phyloP scores from a whole-genome alignment of 2,113 vertebrate genomes.

The Cynoglossus semilaevis region DNA sequence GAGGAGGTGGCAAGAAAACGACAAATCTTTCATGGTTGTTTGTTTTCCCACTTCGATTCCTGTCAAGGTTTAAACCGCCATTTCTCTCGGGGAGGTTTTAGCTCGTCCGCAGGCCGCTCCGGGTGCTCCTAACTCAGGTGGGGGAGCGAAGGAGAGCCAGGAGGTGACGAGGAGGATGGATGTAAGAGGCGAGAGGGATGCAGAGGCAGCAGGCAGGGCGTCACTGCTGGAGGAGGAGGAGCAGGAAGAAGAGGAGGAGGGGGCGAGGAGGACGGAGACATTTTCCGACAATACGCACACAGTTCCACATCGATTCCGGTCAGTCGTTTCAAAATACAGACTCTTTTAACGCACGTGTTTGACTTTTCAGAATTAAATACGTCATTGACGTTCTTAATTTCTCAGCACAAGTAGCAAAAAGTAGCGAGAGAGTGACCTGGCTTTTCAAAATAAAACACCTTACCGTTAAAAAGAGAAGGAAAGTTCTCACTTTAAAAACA shows the following conservation, averaged over 20 bases:
- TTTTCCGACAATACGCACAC: no score
- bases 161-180: slow-evolving; percentile 19
- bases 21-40: slow-evolving; percentile 54
- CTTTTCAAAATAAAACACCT: no score
- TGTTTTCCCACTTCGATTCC: slow-evolving; percentile 10
- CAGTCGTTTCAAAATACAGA: slow-evolving; percentile 46
- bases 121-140: slow-evolving; percentile 27
- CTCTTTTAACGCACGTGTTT: no score
- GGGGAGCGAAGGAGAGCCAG: slow-evolving; percentile 18
- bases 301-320: no score
- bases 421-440: no score
- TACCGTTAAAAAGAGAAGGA: no score
- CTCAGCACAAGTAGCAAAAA: no score
- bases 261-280: no score
- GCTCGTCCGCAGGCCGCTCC: neutral
- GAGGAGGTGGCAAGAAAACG: slow-evolving; percentile 39
- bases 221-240: slow-evolving; percentile 23
- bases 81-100: slow-evolving; percentile 5
- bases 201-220: slow-evolving; percentile 46
- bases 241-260: neutral
- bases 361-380: no score
- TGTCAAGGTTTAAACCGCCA: slow-evolving; percentile 50
- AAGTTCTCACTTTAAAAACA: no score
- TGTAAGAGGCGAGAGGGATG: slow-evolving; percentile 39
- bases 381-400: no score